phyloP scores from a whole-genome alignment of 2,113 vertebrate genomes.

The Eulemur macaco region DNA sequence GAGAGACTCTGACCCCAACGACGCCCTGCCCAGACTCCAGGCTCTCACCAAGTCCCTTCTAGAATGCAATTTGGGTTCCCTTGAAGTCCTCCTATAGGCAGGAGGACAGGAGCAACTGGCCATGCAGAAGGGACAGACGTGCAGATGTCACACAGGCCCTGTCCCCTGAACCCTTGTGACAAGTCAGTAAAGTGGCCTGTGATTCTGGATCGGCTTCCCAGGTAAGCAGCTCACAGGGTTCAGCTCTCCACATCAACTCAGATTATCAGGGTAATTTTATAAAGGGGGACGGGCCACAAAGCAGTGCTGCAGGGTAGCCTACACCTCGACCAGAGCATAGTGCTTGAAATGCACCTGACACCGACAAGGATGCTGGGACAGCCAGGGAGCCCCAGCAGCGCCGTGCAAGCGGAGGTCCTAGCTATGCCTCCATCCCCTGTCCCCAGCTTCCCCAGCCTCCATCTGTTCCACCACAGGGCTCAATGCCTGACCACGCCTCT shows the following conservation, averaged over 20 bases:
- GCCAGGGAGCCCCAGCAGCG: neutral
- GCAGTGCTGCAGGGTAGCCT: neutral
- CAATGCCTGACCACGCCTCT: neutral
- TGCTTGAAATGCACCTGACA: too few species aligned
- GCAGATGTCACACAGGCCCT: too few species aligned
- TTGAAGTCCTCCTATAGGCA: neutral
- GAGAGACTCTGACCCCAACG: neutral
- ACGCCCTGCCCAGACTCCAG: neutral
- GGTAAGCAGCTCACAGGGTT: neutral
- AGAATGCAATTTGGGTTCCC: neutral
- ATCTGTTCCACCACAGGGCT: neutral
- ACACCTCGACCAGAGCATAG: neutral
- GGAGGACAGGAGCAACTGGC: too few species aligned
- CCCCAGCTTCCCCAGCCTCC: neutral
- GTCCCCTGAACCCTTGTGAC: neutral
- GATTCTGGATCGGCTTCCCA: neutral
- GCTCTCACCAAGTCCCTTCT: neutral
- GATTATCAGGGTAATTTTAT: neutral
- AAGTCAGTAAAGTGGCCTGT: neutral
- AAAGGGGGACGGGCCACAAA: neutral
- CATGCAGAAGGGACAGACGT: neutral
- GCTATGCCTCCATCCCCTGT: neutral
- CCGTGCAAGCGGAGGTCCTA: accelerated
- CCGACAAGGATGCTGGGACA: neutral
- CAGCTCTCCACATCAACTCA: neutral